Evolutionary conservation across 2,113 vertebrate species (phyloP).

Genomic region (Thinocorus orbignyianus): DNA sequence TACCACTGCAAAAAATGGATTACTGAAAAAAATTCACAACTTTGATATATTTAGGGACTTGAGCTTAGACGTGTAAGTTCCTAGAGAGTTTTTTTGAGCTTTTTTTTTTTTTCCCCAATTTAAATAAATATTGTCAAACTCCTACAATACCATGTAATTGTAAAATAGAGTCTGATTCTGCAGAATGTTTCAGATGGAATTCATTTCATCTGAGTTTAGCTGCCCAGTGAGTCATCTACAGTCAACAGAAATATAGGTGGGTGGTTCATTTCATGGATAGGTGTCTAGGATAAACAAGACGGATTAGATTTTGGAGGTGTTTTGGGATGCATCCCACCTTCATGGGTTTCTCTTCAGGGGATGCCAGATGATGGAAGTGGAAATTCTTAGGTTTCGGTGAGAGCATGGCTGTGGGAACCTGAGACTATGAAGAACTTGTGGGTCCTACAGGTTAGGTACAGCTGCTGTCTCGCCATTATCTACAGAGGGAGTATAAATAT

Average conservation of each 20-base stretch:
- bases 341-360: background rate
- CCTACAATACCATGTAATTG: constrained; percentile 6
- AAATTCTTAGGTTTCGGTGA: background rate
- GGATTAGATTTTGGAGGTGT: background rate
- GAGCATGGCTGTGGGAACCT: background rate
- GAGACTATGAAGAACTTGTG: background rate
- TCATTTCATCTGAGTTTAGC: background rate
- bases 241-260: background rate
- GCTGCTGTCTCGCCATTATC: background rate
- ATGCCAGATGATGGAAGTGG: background rate
- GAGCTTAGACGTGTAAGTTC: background rate
- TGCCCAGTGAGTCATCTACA: constrained; percentile 29
- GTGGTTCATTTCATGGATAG: background rate
- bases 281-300: constrained; percentile 7
- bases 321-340: background rate
- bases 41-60: background rate
- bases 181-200: constrained; percentile 15
- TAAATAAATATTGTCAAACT: constrained; percentile 19
- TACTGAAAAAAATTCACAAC: constrained; percentile 26
- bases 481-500: background rate
- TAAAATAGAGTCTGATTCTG: constrained; percentile 1
- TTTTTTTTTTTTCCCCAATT: background rate
- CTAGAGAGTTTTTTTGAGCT: background rate
- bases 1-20: constrained; percentile 18
- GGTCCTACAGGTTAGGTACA: background rate